These are phyloP conservation scores for Heliconius congener DNA, from an alignment of 1,140 invertebrate genomes.

Conservation along the genomic window DNA sequence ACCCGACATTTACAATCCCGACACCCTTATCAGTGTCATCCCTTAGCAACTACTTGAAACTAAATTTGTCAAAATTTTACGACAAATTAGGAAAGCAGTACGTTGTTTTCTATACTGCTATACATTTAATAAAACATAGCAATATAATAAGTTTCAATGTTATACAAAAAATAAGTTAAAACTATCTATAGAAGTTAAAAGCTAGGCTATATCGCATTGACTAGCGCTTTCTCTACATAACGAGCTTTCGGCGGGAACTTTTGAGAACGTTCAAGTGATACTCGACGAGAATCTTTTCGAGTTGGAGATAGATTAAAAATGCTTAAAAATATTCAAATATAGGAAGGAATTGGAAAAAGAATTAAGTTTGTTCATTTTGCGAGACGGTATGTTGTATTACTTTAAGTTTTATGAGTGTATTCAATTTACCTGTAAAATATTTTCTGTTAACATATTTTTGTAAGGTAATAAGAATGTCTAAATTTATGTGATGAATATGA, in stretches of 20 bases:
- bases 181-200: neutral
- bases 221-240: conserved; percentile 11
- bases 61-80: too few species aligned
- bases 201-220: neutral
- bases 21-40: too few species aligned
- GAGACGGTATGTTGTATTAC: neutral
- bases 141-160: too few species aligned
- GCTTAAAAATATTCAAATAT: conserved; percentile 34
- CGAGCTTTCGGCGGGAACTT: conserved; percentile 30
- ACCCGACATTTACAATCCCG: neutral
- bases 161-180: neutral
- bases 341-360: conserved; percentile 3
- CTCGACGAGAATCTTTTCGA: conserved; percentile 32
- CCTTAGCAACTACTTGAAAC: too few species aligned
- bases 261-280: conserved; percentile 32
- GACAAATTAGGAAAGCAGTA: too few species aligned
- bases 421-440: neutral
- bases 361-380: conserved; percentile 9
- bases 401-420: neutral
- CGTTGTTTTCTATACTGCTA: too few species aligned
- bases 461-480: too few species aligned
- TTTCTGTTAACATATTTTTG: neutral
- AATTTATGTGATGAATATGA: too few species aligned
- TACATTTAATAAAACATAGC: too few species aligned
- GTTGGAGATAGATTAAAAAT: conserved; percentile 37